Percentiles rank a stretch among this genome's conserved stretches.
Evolutionary conservation across 2,888 invertebrate species (phyloP).

Genomic region (Onthophagus sagittarius): DNA sequence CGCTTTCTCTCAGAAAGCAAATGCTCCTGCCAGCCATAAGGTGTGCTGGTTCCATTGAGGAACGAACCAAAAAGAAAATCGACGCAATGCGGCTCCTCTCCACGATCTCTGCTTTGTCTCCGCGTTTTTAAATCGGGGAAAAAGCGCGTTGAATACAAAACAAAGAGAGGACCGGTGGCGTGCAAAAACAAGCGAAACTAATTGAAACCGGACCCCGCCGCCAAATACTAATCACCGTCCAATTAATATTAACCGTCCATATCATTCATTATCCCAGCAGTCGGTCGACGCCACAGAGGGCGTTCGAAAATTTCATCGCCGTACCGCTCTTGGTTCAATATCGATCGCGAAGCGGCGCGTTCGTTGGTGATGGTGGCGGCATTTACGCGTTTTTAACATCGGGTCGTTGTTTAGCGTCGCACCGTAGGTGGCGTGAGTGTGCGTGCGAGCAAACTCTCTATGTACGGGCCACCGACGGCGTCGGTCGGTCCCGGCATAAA

Average conservation of each 20-base stretch:
- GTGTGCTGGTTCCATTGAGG: not conserved
- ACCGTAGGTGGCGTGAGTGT: not conserved
- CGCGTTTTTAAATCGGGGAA: not conserved
- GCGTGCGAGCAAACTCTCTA: not conserved
- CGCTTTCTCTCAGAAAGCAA: not conserved
- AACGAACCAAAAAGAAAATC: not conserved
- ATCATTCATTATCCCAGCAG: not conserved
- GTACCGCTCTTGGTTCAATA: not conserved
- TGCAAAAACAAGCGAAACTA: not conserved
- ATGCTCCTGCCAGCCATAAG: not conserved
- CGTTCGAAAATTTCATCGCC: not conserved
- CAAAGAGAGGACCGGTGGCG: not conserved
- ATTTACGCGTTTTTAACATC: not conserved
- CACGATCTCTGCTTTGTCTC: not conserved
- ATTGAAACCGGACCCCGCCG: not conserved
- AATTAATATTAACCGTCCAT: not conserved
- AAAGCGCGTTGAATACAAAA: not conserved
- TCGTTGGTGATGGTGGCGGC: not conserved
- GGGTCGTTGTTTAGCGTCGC: not conserved
- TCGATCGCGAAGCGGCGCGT: not conserved
- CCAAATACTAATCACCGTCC: not conserved
- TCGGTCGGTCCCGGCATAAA: not conserved
- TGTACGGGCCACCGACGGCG: not conserved
- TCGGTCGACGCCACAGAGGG: not conserved
- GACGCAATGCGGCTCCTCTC: no score